Percentiles rank a stretch among this genome's conserved stretches.
Conservation (phyloP, 2,113 vertebrate species). For the Recurvirostra avosetta region DNA sequence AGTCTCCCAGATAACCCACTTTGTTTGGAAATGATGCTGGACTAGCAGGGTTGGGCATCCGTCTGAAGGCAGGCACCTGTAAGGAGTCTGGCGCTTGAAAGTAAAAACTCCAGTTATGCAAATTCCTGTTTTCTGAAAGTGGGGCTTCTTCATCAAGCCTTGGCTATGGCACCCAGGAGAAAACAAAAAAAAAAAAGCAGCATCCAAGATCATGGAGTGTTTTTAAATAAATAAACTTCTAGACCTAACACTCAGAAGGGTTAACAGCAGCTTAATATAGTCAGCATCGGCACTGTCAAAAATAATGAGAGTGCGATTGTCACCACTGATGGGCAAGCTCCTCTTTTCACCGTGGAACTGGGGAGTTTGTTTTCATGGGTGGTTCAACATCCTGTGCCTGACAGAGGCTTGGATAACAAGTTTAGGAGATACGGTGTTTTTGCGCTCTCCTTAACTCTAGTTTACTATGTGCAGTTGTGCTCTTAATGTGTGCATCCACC, state of each 20-base stretch:
- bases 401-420: neutral
- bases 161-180: neutral
- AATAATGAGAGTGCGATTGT: neutral
- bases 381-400: neutral
- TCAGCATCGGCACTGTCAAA: neutral
- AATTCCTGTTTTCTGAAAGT: neutral
- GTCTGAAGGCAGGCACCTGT: neutral
- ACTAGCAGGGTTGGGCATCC: neutral
- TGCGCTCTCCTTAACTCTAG: neutral
- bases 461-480: neutral
- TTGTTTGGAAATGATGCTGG: neutral
- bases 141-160: neutral
- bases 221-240: neutral
- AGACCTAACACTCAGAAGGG: neutral
- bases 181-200: no score
- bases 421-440: neutral
- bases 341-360: neutral
- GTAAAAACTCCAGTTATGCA: neutral
- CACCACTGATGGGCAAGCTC: neutral
- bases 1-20: neutral
- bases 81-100: neutral
- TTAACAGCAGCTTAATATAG: neutral
- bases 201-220: neutral
- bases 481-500: neutral
- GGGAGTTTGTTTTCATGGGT: neutral